phyloP scores from a whole-genome alignment of 2,113 vertebrate species.

The Callionymus lyra region DNA sequence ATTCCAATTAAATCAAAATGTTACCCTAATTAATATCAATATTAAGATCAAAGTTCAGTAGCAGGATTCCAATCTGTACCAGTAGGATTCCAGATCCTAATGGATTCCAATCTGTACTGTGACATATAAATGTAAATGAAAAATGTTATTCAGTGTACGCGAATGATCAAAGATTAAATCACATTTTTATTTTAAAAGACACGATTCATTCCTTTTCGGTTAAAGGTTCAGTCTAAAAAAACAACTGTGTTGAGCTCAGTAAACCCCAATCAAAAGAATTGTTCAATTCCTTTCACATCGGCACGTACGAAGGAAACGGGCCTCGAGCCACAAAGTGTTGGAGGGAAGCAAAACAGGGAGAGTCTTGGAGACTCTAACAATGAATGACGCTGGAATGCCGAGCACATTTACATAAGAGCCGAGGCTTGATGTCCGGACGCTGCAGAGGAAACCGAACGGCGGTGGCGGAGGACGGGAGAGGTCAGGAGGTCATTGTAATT shows the following conservation, averaged over 20 bases:
- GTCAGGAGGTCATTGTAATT: background rate
- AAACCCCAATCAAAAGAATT: constrained; percentile 22
- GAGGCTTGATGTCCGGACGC: constrained; percentile 30
- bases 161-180: no score
- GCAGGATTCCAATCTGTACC: no score
- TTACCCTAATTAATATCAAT: no score
- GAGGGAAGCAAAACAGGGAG: constrained; percentile 42
- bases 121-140: no score
- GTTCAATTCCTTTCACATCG: constrained; percentile 17
- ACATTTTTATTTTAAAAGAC: no score
- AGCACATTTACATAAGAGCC: constrained; percentile 28
- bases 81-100: no score
- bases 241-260: constrained; percentile 10
- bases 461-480: constrained; percentile 4
- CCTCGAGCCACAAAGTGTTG: constrained; percentile 33
- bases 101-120: no score
- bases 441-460: constrained; percentile 17
- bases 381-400: constrained; percentile 43
- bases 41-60: no score
- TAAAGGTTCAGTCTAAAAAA: constrained; percentile 11
- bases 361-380: constrained; percentile 42
- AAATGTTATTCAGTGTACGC: no score
- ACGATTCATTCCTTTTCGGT: background rate
- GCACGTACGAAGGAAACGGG: constrained; percentile 58
- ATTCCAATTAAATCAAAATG: no score